Evolutionary conservation across 2,113 vertebrate genomes (phyloP), one percentile per base, ranked within the genome.

Genomic region (Dasypus novemcinctus): DNA sequence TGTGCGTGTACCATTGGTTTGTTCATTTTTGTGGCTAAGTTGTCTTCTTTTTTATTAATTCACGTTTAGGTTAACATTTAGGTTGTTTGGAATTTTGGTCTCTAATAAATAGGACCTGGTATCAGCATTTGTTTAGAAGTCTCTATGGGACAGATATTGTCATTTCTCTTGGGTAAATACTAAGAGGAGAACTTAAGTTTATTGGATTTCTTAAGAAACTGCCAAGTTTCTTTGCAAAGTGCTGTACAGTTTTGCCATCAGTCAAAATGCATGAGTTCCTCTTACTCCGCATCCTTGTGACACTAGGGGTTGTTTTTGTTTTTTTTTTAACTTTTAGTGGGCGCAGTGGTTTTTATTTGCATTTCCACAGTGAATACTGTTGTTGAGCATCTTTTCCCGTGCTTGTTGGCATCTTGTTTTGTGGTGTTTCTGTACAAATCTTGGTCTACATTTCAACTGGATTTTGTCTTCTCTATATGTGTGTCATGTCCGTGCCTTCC

Each of bases 1-100:
- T 0, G 49, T 31, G n/a, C 38, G 5, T 10, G 11, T 15, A 21
- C 61, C 11, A 5, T 27, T 5, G 7, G 72, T 59, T 52, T 1
- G 20, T 36, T 29, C 25, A 52, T 31, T 52, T 92, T 3, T 5
- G 1, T 27, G 18, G 25, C 43, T 31, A 0, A 7, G 52, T n/a
- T 23, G 72, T 46, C 4, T 33, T 18, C 46, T 31, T 8, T 1
- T 11, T 27, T 46, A 3, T 27, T 0, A 14, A 29, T 27, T 27
- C 75, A 2, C 18, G 59, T n/a, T 3, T 15, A 31, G 87, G 2
- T 1, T 5, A 38, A 31, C 14, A 54, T 31, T 43, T 4, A n/a
- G 38, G 64, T n/a, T 2, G 8, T 64, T 75, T n/a, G n/a, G 38
- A 80, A 7, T 68, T 54, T 59, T 8, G 33, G 33, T 43, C n/a